Percentiles rank a stretch among this genome's conserved stretches.
phyloP scores from a whole-genome alignment of 2,888 invertebrate species.

The Synergus itoensis region DNA sequence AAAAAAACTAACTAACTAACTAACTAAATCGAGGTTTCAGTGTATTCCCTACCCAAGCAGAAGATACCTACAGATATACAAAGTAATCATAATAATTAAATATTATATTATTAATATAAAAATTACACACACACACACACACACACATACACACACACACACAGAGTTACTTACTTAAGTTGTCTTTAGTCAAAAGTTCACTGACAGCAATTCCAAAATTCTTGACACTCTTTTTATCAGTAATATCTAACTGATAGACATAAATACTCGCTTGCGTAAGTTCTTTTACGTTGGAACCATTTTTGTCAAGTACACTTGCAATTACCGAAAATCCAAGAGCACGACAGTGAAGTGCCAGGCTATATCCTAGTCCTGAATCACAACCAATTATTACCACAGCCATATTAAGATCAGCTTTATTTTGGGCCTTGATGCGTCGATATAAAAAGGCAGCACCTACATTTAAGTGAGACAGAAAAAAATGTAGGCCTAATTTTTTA shows the following conservation, averaged over 20 bases:
- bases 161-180: conserved; percentile 79
- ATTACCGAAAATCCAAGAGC: conserved; percentile 84
- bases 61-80: no score
- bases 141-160: no score
- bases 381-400: conserved; percentile 87
- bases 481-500: no score
- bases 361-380: conserved; percentile 91
- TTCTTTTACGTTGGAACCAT: conserved; percentile 82
- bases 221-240: conserved; percentile 81
- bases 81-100: no score
- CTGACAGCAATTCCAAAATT: conserved; percentile 78
- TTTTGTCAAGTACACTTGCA: conserved; percentile 85
- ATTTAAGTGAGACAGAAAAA: neutral
- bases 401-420: neutral
- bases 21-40: no score
- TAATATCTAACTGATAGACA: conserved; percentile 84
- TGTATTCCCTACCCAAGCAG: no score
- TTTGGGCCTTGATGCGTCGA: neutral
- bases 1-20: no score
- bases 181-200: conserved; percentile 61
- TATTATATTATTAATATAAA: neutral
- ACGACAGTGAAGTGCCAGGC: conserved; percentile 82
- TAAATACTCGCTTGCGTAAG: conserved; percentile 78
- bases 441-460: neutral
- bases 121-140: no score